These are phyloP conservation scores for Pseudoips prasinana DNA, from an alignment of 2,888 invertebrate species.

Conservation along the genomic window DNA sequence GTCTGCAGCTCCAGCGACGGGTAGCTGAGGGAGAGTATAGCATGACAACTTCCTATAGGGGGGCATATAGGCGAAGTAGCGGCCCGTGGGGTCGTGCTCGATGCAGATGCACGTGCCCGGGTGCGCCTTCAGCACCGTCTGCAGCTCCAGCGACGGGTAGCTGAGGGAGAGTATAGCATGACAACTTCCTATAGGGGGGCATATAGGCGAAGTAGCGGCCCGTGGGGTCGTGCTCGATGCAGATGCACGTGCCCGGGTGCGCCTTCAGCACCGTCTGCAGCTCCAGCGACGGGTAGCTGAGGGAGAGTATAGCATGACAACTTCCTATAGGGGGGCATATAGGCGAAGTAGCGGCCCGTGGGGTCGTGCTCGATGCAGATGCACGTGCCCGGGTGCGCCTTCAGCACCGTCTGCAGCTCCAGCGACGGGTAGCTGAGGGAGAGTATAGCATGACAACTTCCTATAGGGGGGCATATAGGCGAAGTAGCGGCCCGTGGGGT, in stretches of 20 bases:
- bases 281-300: slow-evolving; percentile 94
- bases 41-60: too few species aligned
- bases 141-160: slow-evolving; percentile 94
- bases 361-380: slow-evolving; percentile 99
- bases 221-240: slow-evolving; percentile 97
- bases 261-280: slow-evolving; percentile 95
- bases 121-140: slow-evolving; percentile 96
- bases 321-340: too few species aligned
- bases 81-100: slow-evolving; percentile 96
- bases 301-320: too few species aligned
- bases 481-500: slow-evolving; percentile 94
- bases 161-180: too few species aligned
- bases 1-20: slow-evolving; percentile 94
- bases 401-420: slow-evolving; percentile 93
- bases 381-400: slow-evolving; percentile 98
- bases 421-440: slow-evolving; percentile 93
- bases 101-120: slow-evolving; percentile 99
- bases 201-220: too few species aligned
- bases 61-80: slow-evolving; percentile 98
- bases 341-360: slow-evolving; percentile 89
- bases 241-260: slow-evolving; percentile 98
- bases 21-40: slow-evolving; percentile 89
- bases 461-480: too few species aligned
- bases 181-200: too few species aligned
- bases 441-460: too few species aligned